Percentiles rank a stretch among this genome's conserved stretches.
Evolutionary conservation across 1,140 invertebrate genomes (phyloP).

Genomic region (Drosophila takahashii): DNA sequence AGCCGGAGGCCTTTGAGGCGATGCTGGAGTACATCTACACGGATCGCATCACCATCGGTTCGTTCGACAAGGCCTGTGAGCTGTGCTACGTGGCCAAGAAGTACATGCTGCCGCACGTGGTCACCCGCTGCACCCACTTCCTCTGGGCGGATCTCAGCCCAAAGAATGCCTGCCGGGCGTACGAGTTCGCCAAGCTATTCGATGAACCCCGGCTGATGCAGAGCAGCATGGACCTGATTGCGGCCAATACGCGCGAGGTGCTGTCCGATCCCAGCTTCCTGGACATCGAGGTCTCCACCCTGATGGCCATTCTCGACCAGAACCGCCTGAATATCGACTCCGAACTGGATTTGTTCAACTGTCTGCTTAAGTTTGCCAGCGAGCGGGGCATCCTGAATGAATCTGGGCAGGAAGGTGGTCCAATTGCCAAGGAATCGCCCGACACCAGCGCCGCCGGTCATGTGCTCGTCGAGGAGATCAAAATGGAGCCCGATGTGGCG

Average conservation of each 20-base stretch:
- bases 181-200: slow-evolving; percentile 93
- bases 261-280: slow-evolving; percentile 90
- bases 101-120: slow-evolving; percentile 93
- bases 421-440: slow-evolving; percentile 2
- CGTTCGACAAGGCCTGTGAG: slow-evolving; percentile 93
- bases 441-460: slow-evolving; percentile 10
- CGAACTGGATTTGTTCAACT: slow-evolving; percentile 91
- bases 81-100: slow-evolving; percentile 95
- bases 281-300: slow-evolving; percentile 90
- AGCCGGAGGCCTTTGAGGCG: slow-evolving; percentile 93
- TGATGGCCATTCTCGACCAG: slow-evolving; percentile 90
- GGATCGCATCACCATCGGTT: slow-evolving; percentile 90
- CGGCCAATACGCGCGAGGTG: slow-evolving; percentile 90
- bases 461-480: slow-evolving; percentile 74
- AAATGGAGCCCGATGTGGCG: slow-evolving; percentile 80
- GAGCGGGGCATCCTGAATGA: slow-evolving; percentile 80
- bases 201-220: slow-evolving; percentile 92
- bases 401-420: background rate
- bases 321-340: slow-evolving; percentile 89
- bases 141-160: slow-evolving; percentile 92
- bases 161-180: slow-evolving; percentile 92
- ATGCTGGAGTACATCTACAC: slow-evolving; percentile 93
- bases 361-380: slow-evolving; percentile 88
- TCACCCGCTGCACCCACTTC: slow-evolving; percentile 92
- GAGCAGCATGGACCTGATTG: slow-evolving; percentile 91